Conservation (phyloP, 1,140 invertebrate genomes). For the Drosophila sulfurigaster region DNA sequence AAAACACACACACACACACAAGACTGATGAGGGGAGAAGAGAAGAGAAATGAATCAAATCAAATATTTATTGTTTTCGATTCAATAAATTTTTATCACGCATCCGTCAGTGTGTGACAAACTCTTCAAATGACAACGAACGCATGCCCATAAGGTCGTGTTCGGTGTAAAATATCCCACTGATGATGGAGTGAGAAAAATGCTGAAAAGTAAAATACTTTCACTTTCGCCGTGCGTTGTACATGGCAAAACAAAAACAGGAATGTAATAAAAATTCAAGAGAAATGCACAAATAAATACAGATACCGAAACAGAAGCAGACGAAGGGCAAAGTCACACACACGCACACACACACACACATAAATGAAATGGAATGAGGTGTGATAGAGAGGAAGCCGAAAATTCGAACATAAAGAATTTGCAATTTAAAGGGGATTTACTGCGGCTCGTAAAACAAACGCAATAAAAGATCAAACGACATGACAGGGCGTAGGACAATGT, state of each 20-base stretch:
- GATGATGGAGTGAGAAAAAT: conserved; percentile 7
- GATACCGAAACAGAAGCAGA: conserved; percentile 9
- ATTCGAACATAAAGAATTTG: conserved; percentile 81
- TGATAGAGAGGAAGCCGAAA: conserved; percentile 55
- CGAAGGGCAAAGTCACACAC: conserved; percentile 43
- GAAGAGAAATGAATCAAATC: conserved; percentile 77
- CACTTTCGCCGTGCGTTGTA: conserved; percentile 36
- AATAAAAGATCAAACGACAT: conserved; percentile 83
- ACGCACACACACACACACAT: conserved; percentile 3
- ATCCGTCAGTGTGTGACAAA: conserved; percentile 58
- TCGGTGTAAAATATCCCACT: conserved; percentile 53
- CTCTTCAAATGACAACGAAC: conserved; percentile 43
- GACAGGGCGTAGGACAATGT: conserved; percentile 57
- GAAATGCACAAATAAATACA: conserved; percentile 2
- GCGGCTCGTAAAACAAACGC: conserved; percentile 80
- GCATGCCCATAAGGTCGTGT: conserved; percentile 44
- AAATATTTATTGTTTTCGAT: conserved; percentile 84
- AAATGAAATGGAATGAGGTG: conserved; percentile 20
- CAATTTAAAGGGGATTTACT: conserved; percentile 83
- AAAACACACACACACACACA: background rate
- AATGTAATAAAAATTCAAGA: conserved; percentile 67
- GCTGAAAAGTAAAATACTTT: conserved; percentile 55
- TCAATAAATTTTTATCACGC: conserved; percentile 83
- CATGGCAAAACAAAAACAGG: conserved; percentile 8
- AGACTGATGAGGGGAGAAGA: conserved; percentile 17